These are phyloP conservation scores for Episyrphus balteatus DNA, from an alignment of 1,140 invertebrate species.

Conservation along the genomic window DNA sequence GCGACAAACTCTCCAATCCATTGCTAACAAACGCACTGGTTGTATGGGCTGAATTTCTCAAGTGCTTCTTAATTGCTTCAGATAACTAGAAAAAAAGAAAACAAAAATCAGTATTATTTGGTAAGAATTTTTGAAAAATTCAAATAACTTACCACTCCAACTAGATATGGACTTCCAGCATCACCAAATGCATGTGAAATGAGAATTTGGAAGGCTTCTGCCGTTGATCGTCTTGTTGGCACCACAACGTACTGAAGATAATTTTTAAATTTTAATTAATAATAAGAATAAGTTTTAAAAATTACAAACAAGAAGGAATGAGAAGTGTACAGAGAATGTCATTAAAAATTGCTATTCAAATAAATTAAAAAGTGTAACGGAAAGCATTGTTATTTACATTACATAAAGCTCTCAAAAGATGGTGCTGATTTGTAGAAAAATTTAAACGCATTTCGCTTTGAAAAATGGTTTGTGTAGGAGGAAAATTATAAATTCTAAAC, in stretches of 20 bases:
- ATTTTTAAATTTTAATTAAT: constrained; percentile 8
- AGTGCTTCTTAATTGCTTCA: constrained; percentile 45
- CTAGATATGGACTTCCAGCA: constrained; percentile 85
- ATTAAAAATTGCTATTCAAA: background rate
- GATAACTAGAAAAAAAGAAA: constrained; percentile 48
- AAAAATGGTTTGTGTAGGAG: too few species aligned
- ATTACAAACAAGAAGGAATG: background rate
- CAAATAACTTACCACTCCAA: constrained; percentile 68
- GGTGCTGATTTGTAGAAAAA: constrained; percentile 45
- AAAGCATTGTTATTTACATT: background rate
- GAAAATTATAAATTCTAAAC: too few species aligned
- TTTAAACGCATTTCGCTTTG: too few species aligned
- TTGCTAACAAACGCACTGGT: constrained; percentile 5
- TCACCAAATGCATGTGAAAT: constrained; percentile 86
- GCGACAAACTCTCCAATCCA: constrained; percentile 17
- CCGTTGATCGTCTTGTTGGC: constrained; percentile 80
- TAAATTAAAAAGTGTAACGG: background rate
- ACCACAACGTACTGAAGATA: constrained; percentile 72
- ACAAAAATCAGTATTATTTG: background rate
- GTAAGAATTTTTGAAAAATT: background rate
- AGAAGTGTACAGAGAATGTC: background rate
- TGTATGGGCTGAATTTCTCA: constrained; percentile 11
- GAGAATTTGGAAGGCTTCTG: constrained; percentile 91
- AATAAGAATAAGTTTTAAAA: constrained; percentile 2
- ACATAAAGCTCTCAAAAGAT: constrained; percentile 14